phyloP scores from a whole-genome alignment of 2,888 invertebrate species.

The Chrysolina haemoptera region DNA sequence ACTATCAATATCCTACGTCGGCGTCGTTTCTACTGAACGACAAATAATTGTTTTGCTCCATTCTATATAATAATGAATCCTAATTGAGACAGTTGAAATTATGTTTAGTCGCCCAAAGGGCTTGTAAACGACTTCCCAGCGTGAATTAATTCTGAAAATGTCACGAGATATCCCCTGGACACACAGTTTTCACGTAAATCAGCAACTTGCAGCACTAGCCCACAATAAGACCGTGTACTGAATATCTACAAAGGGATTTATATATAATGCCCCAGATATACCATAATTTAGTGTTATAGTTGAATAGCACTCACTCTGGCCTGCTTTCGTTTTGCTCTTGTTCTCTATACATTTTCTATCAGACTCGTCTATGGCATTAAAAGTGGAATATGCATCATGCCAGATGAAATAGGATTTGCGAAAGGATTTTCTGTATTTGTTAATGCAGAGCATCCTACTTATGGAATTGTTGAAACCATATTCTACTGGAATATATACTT shows the following conservation, averaged over 20 bases:
- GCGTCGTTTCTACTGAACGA: too few relatives aligned
- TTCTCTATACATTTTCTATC: not conserved
- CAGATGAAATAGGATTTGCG: not conserved
- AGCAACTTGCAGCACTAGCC: conserved; percentile 48
- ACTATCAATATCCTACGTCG: too few relatives aligned
- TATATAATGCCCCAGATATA: conserved; percentile 41
- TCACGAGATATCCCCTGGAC: conserved; percentile 55
- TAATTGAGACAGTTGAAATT: conserved; percentile 52
- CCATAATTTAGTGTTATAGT: conserved; percentile 25
- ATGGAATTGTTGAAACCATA: not conserved
- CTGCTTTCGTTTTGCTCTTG: not conserved
- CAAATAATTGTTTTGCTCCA: not conserved
- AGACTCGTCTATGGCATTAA: not conserved
- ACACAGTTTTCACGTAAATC: conserved; percentile 51
- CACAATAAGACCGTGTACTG: conserved; percentile 51
- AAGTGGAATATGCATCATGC: not conserved
- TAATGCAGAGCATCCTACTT: not conserved
- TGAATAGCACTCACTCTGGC: not conserved
- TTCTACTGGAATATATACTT: not conserved
- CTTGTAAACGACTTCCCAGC: conserved; percentile 55
- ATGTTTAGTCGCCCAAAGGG: conserved; percentile 53
- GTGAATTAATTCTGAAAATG: conserved; percentile 60
- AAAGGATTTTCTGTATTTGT: not conserved
- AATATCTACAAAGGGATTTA: conserved; percentile 53
- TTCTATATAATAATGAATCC: conserved; percentile 16